These are phyloP conservation scores for Hylyphantes graminicola DNA, from an alignment of 1,140 invertebrate species.

Conservation along the genomic window DNA sequence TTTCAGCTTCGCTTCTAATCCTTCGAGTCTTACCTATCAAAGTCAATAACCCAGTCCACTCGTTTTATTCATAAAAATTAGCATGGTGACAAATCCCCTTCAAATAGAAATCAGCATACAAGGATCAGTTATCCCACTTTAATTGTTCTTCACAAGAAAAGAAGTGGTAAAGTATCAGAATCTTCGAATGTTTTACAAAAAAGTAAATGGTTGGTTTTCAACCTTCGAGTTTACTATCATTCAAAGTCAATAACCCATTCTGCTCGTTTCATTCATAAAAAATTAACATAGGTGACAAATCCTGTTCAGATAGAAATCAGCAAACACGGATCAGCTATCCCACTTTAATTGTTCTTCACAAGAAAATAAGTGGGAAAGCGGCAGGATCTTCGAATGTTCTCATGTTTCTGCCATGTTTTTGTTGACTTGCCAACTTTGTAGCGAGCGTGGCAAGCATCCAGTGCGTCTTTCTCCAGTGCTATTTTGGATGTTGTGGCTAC, in stretches of 20 bases:
- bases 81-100: background rate
- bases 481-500: constrained; percentile 49
- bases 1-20: no score
- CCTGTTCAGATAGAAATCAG: constrained; percentile 1
- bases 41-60: background rate
- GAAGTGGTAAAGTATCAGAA: background rate
- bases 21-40: no score
- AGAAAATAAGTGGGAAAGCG: constrained; percentile 10
- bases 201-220: no score
- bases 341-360: constrained; percentile 35
- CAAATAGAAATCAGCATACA: constrained; percentile 12
- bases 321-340: background rate
- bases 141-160: constrained; percentile 31
- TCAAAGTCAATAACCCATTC: background rate
- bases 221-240: no score
- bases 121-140: constrained; percentile 7
- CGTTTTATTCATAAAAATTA: constrained; percentile 5
- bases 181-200: background rate
- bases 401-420: constrained; percentile 19
- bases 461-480: background rate
- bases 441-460: constrained; percentile 26
- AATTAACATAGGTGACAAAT: constrained; percentile 3
- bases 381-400: constrained; percentile 6
- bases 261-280: background rate
- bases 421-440: constrained; percentile 42